Evolutionary conservation across 2,888 invertebrate species (phyloP).

Genomic region (Spilosoma lubricipeda): DNA sequence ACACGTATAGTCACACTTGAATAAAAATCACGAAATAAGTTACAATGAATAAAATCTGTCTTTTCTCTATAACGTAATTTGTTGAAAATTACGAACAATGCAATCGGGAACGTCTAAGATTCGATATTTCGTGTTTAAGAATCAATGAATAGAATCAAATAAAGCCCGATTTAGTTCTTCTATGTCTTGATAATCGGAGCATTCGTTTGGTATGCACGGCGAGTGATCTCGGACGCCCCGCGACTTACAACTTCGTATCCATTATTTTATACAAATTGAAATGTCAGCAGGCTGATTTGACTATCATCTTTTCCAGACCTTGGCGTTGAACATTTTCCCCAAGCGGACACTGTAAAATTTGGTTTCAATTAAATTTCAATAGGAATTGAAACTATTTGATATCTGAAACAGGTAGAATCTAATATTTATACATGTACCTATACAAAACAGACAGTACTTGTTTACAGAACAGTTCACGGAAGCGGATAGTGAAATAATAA

Average conservation of each 20-base stretch:
- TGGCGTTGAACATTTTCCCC: conserved; percentile 20
- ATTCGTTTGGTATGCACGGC: conserved; percentile 58
- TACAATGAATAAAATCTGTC: too few relatives aligned
- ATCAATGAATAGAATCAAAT: background rate
- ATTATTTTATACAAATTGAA: conserved; percentile 77
- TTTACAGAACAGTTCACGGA: background rate
- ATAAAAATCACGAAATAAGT: too few relatives aligned
- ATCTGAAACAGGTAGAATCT: background rate
- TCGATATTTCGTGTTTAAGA: background rate
- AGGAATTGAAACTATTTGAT: background rate
- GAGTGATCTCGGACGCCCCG: conserved; percentile 50
- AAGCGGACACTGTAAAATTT: conserved; percentile 5
- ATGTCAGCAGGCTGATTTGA: conserved; percentile 67
- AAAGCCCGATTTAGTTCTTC: conserved; percentile 32
- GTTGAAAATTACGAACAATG: too few relatives aligned
- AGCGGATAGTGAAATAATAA: too few relatives aligned
- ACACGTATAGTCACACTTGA: too few relatives aligned
- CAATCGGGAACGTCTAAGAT: too few relatives aligned
- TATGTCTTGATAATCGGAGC: conserved; percentile 30
- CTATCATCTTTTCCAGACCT: conserved; percentile 44
- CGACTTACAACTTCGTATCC: conserved; percentile 59
- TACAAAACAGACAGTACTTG: background rate
- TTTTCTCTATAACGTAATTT: too few relatives aligned
- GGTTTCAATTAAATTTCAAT: background rate
- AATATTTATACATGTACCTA: too few relatives aligned